Evolutionary conservation across 2,113 vertebrate species (phyloP), one percentile per base, ranked within the genome.

Genomic region (Anarrhichthys ocellatus): DNA sequence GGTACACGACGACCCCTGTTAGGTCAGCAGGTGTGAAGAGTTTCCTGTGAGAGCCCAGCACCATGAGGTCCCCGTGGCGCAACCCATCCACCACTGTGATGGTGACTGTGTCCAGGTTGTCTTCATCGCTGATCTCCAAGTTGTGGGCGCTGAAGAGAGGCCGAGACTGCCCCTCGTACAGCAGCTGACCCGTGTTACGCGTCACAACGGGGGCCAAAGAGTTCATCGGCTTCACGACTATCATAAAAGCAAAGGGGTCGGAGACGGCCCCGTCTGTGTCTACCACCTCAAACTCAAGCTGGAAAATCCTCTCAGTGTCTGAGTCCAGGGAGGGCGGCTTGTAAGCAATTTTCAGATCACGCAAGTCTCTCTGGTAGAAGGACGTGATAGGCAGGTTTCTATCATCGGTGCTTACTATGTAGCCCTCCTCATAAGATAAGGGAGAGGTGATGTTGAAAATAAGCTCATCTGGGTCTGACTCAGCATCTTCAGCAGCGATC

Each of bases 151-250:
- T 95, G 0, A 97, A 96, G 18, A 99, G 96, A 3, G 97, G 96
- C 46, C 97, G 94, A 0, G 97, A 98, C 85, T 99, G 97, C 0
- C 98, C 98, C 83, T 99, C 98, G 2, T 97, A 99, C 24, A 99
- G 95, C 59, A 99, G 92, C 6, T 98, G 98, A 0, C 98, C 98
- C 0, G 96, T 97, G 92, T 99, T 99, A 5, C 95, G 94, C 0
- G 96, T 98, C 71, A 99, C 97, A 11, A 97, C 95, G 0, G 98
- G 98, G 0, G 97, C 98, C 78, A 99, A 69, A 0, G 96, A 96
- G 90, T 99, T 99, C 97, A 98, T 98, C 14, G 98, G 97, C 86
- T 98, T 99, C 66, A 99, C 97, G 29, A 98, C 97, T 4, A 99
- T 97, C 94, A 98, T 96, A 0, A 99, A 99, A 32, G 97, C 95